Evolutionary conservation across 2,797 vertebrate species (phyloP).

Genomic region (Meda fulgida): DNA sequence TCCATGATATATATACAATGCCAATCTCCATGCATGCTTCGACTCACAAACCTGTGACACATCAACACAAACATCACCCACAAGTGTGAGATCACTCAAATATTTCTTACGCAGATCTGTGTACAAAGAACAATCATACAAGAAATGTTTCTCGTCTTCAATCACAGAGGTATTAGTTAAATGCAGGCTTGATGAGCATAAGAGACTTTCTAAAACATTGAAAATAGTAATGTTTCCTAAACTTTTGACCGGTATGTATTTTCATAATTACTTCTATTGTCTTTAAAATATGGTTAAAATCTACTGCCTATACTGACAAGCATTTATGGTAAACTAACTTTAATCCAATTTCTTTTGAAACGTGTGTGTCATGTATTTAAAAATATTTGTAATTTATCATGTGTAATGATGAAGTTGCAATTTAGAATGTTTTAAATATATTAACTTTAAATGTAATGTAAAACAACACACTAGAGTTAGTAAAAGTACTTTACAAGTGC

Average conservation of each 20-base stretch:
- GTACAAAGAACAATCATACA: too few species aligned
- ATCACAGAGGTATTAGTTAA: too few species aligned
- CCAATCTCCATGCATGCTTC: too few species aligned
- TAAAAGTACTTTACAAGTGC: background rate
- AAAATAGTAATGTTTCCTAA: too few species aligned
- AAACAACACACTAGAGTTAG: background rate
- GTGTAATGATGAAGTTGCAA: background rate
- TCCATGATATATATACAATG: too few species aligned
- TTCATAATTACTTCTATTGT: background rate
- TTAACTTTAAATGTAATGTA: background rate
- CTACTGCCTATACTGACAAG: background rate
- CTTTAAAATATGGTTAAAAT: background rate
- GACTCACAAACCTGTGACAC: too few species aligned
- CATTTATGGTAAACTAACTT: background rate
- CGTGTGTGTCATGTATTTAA: background rate
- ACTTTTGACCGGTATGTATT: background rate
- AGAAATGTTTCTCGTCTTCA: too few species aligned
- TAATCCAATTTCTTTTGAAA: background rate
- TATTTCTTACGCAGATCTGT: too few species aligned
- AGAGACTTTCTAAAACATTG: too few species aligned
- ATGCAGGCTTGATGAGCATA: too few species aligned
- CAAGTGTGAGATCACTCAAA: too few species aligned
- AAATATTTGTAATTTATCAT: background rate
- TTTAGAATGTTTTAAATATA: background rate
- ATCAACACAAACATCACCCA: too few species aligned